phyloP scores from a whole-genome alignment of 2,888 invertebrate genomes.

The Cephus spinipes region DNA sequence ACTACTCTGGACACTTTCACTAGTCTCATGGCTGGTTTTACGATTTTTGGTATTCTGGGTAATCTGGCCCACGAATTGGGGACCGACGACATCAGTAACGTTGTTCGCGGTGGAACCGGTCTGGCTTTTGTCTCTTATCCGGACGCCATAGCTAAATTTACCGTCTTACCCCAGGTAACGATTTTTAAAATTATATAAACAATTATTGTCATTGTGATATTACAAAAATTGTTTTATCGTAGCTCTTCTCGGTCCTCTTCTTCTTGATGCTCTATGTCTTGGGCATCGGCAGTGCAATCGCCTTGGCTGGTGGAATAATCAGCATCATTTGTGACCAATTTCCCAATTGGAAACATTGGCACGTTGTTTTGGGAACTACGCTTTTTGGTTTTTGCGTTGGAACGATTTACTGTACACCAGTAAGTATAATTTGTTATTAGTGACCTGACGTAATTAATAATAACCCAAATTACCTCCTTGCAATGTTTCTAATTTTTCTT shows the following conservation, averaged over 20 bases:
- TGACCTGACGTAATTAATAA: background rate
- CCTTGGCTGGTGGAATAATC: conserved; percentile 64
- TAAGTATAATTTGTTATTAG: conserved; percentile 37
- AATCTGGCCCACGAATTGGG: conserved; percentile 69
- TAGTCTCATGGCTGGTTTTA: conserved; percentile 70
- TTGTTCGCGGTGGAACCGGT: conserved; percentile 70
- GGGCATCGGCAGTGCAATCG: conserved; percentile 68
- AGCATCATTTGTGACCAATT: conserved; percentile 67
- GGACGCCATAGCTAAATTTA: too few relatives aligned
- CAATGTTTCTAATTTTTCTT: background rate
- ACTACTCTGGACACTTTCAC: conserved; percentile 71
- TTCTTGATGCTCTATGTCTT: conserved; percentile 70
- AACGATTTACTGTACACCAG: conserved; percentile 67
- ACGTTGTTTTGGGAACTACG: conserved; percentile 60
- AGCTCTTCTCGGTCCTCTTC: conserved; percentile 69
- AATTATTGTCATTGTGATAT: too few relatives aligned
- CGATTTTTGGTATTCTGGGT: conserved; percentile 72
- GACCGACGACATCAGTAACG: conserved; percentile 66
- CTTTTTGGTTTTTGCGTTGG: conserved; percentile 63
- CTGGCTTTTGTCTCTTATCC: conserved; percentile 72
- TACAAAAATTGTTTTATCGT: too few relatives aligned
- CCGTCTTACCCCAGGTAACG: too few relatives aligned
- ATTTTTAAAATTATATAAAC: too few relatives aligned
- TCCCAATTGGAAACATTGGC: conserved; percentile 61
- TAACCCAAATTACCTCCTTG: background rate